Evolutionary conservation across 2,888 invertebrate species (phyloP).

Genomic region (Cephus sareptanus): DNA sequence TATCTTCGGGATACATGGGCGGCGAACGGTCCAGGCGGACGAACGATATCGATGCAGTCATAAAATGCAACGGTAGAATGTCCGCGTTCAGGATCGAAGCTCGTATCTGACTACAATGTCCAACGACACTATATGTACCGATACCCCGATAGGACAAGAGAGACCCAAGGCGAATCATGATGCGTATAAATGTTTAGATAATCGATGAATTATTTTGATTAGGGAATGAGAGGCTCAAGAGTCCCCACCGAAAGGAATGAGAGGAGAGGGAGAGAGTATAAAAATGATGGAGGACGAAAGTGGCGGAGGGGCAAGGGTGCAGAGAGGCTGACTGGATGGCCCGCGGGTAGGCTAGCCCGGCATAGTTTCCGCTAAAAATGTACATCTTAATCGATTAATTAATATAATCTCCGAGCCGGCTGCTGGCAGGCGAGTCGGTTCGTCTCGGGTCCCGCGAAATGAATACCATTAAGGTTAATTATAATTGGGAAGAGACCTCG

Average conservation of each 20-base stretch:
- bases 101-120: too few relatives aligned
- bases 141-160: constrained; percentile 7
- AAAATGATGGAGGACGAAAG: constrained; percentile 16
- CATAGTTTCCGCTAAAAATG: constrained; percentile 37
- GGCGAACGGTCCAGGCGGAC: too few relatives aligned
- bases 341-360: not conserved
- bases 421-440: constrained; percentile 34
- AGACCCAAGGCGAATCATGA: constrained; percentile 26
- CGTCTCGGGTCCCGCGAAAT: constrained; percentile 37
- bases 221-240: too few relatives aligned
- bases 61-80: too few relatives aligned
- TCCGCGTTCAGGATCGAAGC: too few relatives aligned
- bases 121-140: too few relatives aligned
- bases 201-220: too few relatives aligned
- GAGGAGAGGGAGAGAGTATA: not conserved
- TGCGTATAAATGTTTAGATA: too few relatives aligned
- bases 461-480: constrained; percentile 60
- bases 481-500: constrained; percentile 48
- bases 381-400: constrained; percentile 56
- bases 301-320: too few relatives aligned
- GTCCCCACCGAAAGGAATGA: too few relatives aligned
- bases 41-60: too few relatives aligned
- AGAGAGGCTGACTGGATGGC: too few relatives aligned
- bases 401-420: constrained; percentile 48
- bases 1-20: constrained; percentile 42